Base-by-base conservation (phyloP, 2,113 vertebrate species). In the Sceloporus tristichus region DNA sequence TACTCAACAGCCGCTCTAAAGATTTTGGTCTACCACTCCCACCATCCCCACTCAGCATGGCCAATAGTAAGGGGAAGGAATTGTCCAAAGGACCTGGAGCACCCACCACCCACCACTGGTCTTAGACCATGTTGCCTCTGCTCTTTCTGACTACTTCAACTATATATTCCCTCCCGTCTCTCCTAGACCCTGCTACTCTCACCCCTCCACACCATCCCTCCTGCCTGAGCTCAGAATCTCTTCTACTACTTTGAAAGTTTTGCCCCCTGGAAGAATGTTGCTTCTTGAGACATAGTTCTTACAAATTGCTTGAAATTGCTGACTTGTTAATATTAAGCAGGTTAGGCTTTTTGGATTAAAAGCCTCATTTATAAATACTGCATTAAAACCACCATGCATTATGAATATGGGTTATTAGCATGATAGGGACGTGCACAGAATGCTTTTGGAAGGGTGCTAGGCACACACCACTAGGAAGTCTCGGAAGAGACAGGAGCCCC, bases 301-400 rank as follows among this genome's bases (percentile, higher is more conserved):
- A 40, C 76, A 54, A 5, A 54, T 38, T 53, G 78, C 29, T 27
- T 74, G 48, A 40, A 65, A 85, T 19, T 62, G 90, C 19, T 86
- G 86, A 87, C 74, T 29, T 29, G 78, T 54, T 85, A 88, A 9
- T 62, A 70, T 34, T 0, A 78, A 87, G 80, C 84, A 79, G 16
- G 83, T 78, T 56, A 13, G 13, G 68, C 16, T 29, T 70, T 48
- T 54, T 4, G 53, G 82, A 84, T 84, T 16, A 65, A 77, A 78
- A 65, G 27, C 56, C 48, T 85, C 59, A 59, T 48, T 77, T 48
- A 66, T 85, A 21, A 85, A 85, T 78, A 77, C 38, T 85, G 40
- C 59, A 85, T 85, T 77, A 85, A 85, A 85, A 85, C 18, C 34
- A 77, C n/a, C 73, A 77, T 85, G 27, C 40, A 85, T 77, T 66